A percentile compares a stretch with the other conserved stretches of the same genome.
Evolutionary conservation across 2,888 invertebrate genomes (phyloP).

Genomic region (Patella caerulea): DNA sequence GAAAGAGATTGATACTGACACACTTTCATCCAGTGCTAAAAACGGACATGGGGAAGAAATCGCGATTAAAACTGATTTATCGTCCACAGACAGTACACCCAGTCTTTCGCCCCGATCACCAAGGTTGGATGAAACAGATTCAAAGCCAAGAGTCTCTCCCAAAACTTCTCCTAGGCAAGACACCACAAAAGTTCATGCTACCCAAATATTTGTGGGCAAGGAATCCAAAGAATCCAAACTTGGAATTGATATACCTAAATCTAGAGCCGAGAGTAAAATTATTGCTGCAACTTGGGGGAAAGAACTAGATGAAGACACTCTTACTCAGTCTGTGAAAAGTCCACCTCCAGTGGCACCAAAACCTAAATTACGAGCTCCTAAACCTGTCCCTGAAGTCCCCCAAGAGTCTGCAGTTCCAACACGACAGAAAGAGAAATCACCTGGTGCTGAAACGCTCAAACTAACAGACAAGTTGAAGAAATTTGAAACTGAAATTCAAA

Average conservation of each 20-base stretch:
- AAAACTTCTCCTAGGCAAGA: constrained; percentile 18
- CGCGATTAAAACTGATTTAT: neutral
- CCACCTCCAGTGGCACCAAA: constrained; percentile 26
- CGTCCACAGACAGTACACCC: neutral
- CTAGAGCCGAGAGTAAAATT: constrained; percentile 12
- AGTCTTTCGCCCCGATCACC: neutral
- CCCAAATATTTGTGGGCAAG: neutral
- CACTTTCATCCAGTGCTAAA: neutral
- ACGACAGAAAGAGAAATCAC: neutral
- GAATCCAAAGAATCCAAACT: neutral
- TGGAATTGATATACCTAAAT: constrained; percentile 6
- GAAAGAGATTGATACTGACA: neutral
- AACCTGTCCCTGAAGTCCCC: neutral
- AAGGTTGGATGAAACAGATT: neutral
- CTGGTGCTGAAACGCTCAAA: neutral
- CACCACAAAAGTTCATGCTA: neutral
- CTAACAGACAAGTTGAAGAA: neutral
- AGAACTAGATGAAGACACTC: constrained; percentile 15
- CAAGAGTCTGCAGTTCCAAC: constrained; percentile 2
- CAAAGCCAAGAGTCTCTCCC: neutral
- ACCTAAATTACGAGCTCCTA: constrained; percentile 21
- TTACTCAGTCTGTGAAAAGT: constrained; percentile 3
- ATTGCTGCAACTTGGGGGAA: constrained; percentile 23
- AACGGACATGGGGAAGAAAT: neutral
- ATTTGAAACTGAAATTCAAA: constrained; percentile 4